Evolutionary conservation across 2,797 vertebrate genomes (phyloP).

Genomic region (Chiroxiphia lanceolata): DNA sequence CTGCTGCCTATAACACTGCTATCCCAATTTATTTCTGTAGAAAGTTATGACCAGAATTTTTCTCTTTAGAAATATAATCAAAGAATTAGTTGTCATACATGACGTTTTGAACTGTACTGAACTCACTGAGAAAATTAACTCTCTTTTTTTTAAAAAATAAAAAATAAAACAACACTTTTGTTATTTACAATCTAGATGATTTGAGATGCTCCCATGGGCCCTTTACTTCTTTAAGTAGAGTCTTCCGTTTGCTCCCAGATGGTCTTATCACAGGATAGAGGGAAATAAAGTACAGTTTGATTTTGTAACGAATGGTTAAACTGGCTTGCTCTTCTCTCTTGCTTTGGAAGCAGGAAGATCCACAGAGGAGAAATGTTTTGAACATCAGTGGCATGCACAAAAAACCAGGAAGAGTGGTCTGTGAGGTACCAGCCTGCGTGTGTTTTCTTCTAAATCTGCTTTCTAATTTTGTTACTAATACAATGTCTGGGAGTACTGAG

Average conservation of each 20-base stretch:
- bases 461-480: neutral
- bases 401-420: neutral
- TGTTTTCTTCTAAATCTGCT: neutral
- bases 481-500: neutral
- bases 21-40: neutral
- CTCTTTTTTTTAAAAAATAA: neutral
- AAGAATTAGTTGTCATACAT: neutral
- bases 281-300: neutral
- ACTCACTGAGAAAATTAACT: neutral
- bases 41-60: neutral
- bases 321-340: neutral
- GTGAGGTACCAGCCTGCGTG: neutral
- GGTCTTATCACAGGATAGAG: neutral
- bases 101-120: neutral
- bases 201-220: neutral
- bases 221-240: neutral
- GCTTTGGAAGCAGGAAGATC: neutral
- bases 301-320: neutral
- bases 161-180: neutral
- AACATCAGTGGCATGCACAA: neutral
- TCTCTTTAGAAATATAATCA: neutral
- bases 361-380: neutral
- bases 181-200: neutral
- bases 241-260: neutral
- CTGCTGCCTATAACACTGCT: neutral